Conservation (phyloP, 2,797 vertebrate genomes). For the Diplodus sargus region DNA sequence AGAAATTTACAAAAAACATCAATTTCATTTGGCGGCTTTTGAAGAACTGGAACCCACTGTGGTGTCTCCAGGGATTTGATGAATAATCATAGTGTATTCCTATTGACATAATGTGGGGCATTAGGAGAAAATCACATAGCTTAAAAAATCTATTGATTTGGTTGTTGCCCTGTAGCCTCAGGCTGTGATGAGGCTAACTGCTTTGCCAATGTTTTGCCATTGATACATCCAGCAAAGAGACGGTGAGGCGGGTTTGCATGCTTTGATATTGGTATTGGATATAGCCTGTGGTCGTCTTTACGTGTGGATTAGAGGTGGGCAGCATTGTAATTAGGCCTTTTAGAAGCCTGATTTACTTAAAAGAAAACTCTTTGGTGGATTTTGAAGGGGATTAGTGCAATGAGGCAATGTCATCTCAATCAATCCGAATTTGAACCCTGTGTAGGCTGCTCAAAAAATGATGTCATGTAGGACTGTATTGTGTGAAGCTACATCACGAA, state of each 20-base stretch:
- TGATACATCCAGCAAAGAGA: conserved; percentile 36
- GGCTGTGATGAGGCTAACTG: conserved; percentile 60
- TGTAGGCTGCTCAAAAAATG: too few species aligned
- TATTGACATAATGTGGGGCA: conserved; percentile 41
- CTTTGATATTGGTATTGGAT: conserved; percentile 23
- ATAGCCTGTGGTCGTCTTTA: background rate
- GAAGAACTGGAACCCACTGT: background rate
- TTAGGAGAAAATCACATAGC: conserved; percentile 43
- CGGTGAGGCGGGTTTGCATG: background rate
- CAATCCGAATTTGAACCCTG: background rate
- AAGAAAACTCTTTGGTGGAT: background rate
- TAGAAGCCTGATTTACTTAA: conserved; percentile 16
- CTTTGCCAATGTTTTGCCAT: conserved; percentile 47
- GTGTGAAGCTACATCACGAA: background rate
- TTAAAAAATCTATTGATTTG: conserved; percentile 63
- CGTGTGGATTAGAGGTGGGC: conserved; percentile 22
- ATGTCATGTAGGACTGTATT: background rate
- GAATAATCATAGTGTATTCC: conserved; percentile 35
- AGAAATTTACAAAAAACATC: background rate
- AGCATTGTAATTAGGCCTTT: background rate
- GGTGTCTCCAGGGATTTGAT: conserved; percentile 23
- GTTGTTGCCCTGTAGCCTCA: conserved; percentile 51
- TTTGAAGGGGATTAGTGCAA: background rate
- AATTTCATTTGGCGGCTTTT: background rate
- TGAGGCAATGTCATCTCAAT: background rate